Conservation (phyloP, 2,888 invertebrate genomes). For the Sesia bembeciformis region DNA sequence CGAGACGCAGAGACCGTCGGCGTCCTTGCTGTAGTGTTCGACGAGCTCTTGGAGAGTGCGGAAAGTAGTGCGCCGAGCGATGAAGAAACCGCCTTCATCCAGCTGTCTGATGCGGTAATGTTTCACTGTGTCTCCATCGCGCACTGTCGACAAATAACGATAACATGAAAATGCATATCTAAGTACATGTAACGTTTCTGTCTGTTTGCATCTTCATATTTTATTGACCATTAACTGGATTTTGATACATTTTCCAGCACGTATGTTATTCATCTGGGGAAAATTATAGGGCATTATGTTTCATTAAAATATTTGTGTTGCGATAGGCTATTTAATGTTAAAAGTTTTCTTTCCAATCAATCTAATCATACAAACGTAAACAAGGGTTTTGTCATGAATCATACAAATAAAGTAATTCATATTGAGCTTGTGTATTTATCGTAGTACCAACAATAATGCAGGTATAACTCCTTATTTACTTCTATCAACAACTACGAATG, state of each 20-base stretch:
- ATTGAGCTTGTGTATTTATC: no score
- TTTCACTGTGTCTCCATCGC: conserved; percentile 99
- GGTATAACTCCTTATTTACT: no score
- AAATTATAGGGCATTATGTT: no score
- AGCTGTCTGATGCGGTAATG: conserved; percentile 99
- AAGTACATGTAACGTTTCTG: not conserved
- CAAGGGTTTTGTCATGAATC: not conserved
- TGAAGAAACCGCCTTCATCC: conserved; percentile 99
- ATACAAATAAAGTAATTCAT: not conserved
- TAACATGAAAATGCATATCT: conserved; percentile 4
- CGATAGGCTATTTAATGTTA: not conserved
- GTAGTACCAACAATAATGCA: no score
- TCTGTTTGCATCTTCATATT: not conserved
- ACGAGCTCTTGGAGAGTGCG: conserved; percentile 97
- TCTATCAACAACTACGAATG: no score
- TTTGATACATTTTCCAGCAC: no score
- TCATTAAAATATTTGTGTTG: no score
- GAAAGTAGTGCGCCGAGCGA: conserved; percentile 98
- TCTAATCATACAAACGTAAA: not conserved
- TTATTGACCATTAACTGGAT: not conserved
- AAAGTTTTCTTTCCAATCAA: not conserved
- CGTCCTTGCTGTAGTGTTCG: conserved; percentile 97
- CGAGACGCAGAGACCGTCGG: conserved; percentile 98
- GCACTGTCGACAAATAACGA: conserved; percentile 77
- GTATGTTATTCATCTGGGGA: no score